Evolutionary conservation across 2,113 vertebrate species (phyloP).

Genomic region (Lophochroa leadbeateri): DNA sequence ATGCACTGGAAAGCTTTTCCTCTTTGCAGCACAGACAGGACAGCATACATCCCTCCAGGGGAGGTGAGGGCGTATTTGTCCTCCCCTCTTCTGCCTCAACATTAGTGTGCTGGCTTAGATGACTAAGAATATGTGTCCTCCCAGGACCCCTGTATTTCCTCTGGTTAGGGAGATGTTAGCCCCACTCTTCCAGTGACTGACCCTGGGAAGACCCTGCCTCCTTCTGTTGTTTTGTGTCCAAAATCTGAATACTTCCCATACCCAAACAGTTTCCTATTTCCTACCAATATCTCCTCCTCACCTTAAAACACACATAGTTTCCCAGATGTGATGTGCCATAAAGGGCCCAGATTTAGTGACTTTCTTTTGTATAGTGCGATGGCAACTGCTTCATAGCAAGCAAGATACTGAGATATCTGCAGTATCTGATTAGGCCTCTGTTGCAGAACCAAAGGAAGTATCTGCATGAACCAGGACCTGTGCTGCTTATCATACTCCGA

Average conservation of each 20-base stretch:
- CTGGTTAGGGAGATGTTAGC: not conserved
- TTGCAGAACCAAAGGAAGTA: not conserved
- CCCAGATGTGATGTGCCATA: not conserved
- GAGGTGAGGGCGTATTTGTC: not conserved
- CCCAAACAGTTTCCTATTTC: not conserved
- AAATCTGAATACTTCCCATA: not conserved
- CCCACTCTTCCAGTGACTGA: not conserved
- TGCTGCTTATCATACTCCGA: not conserved
- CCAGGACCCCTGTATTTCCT: not conserved
- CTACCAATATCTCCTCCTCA: not conserved
- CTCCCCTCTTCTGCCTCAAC: not conserved
- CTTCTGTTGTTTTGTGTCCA: not conserved
- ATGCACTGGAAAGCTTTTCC: not conserved
- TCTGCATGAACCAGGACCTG: not conserved
- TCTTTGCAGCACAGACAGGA: not conserved
- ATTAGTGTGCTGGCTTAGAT: not conserved
- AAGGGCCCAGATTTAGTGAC: not conserved
- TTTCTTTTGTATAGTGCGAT: not conserved
- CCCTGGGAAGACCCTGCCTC: not conserved
- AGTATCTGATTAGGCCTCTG: not conserved
- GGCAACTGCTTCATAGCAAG: not conserved
- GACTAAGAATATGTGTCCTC: not conserved
- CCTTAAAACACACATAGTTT: not conserved
- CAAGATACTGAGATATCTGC: not conserved
- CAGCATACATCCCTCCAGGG: not conserved